Evolutionary conservation across 2,113 vertebrate species (phyloP).

Genomic region (Pelecanus crispus): DNA sequence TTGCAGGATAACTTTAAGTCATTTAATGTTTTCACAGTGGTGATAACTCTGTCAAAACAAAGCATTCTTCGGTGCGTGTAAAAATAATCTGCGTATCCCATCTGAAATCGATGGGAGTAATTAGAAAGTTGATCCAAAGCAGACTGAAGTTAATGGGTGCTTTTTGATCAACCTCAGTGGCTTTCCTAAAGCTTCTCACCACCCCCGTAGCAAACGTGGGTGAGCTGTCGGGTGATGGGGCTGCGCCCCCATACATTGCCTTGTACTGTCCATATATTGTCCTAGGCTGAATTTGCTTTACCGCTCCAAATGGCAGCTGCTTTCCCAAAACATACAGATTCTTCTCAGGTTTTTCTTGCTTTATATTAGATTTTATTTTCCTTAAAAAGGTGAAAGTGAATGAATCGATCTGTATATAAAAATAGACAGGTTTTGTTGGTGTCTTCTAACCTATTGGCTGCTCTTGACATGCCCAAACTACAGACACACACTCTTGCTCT

Average conservation of each 20-base stretch:
- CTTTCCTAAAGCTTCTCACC: background rate
- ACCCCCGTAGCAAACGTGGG: fast-evolving
- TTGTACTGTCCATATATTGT: fast-evolving
- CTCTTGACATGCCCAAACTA: background rate
- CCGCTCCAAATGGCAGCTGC: background rate
- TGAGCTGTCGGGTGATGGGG: background rate
- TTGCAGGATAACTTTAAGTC: background rate
- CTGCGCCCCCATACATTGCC: fast-evolving
- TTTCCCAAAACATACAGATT: background rate
- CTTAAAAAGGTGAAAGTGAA: background rate
- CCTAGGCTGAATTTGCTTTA: background rate
- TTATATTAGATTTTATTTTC: background rate
- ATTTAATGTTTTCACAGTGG: background rate
- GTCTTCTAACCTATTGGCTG: background rate
- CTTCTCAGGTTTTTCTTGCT: background rate
- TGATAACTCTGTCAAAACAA: background rate
- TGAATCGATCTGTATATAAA: background rate
- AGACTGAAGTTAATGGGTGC: background rate
- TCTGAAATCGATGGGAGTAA: background rate
- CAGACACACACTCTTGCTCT: background rate
- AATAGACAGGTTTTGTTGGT: background rate
- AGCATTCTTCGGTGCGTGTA: background rate
- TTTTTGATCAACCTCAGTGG: background rate
- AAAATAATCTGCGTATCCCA: background rate
- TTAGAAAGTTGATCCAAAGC: background rate